Base-by-base conservation (phyloP, 2,113 vertebrate genomes). In the Rhinolophus sinicus region DNA sequence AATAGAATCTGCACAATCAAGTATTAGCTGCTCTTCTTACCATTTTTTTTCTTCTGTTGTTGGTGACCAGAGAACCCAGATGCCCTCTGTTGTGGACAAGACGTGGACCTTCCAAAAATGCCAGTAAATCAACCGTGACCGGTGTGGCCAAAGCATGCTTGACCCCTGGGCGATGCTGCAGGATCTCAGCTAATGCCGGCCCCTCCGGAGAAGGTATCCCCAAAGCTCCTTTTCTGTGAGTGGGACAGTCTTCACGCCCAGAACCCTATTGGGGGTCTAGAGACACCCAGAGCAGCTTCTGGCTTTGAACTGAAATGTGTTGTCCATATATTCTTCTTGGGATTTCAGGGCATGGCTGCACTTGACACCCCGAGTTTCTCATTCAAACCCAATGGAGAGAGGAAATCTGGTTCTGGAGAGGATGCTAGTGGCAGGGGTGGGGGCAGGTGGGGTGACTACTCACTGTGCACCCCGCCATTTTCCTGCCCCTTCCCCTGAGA, bases 211-310 rank as follows among this genome's bases (percentile, higher is more conserved):
- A n/a, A 72, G 10, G 8, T 80, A 6, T 73, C n/a, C 69, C 30
- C 13, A 58, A 22, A 88, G 10, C 16, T 60, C 26, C 60, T 28
- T 14, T 12, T 30, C 14, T 26, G 28, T 1, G 3, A 65, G 9
- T 8, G 13, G 19, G 30, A 50, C 3, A 3, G 14, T 24, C 38
- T 78, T 47, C 16, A 33, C 26, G 1, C 8, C 58, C 14, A 28
- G 5, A 16, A 35, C 13, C 2, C 5, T 1, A 4, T 0, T 12
- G 30, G 10, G 26, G 16, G 10, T 1, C 54, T 69, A 9, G 9
- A 2, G 24, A 52, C 3, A 12, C 16, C 33, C 54, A 95, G 58
- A 60, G 40, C 4, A 70, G 3, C 13, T 89, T 83, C 93, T 52
- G 52, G 52, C 40, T 73, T 54, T 7, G 60, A 89, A n/a, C 18